These are phyloP conservation scores for Epinephelus cyanopodus DNA, from an alignment of 2,113 vertebrate species.

Conservation along the genomic window DNA sequence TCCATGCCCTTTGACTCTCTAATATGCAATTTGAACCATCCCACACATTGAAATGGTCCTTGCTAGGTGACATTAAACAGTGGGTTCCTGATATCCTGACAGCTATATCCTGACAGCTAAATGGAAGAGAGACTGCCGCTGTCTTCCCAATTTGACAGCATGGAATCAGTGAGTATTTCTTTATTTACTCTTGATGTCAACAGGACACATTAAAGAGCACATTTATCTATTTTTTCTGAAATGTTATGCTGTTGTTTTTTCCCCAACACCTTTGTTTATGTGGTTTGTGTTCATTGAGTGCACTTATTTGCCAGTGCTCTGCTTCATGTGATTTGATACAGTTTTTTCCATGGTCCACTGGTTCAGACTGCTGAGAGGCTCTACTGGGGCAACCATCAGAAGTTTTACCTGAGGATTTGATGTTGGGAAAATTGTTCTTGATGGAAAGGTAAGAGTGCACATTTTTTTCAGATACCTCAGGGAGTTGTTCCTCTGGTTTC, in stretches of 20 bases:
- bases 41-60: conserved; percentile 7
- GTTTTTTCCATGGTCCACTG: conserved; percentile 36
- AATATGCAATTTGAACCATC: conserved; percentile 8
- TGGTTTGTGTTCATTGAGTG: conserved; percentile 19
- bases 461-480: not conserved
- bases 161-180: not conserved
- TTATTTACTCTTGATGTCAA: conserved; percentile 17
- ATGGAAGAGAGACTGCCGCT: not conserved
- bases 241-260: not conserved
- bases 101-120: conserved; percentile 19
- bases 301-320: conserved; percentile 18
- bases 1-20: not conserved
- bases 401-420: conserved; percentile 31
- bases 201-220: not conserved
- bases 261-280: conserved; percentile 23
- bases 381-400: conserved; percentile 4
- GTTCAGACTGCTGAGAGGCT: conserved; percentile 34
- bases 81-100: not conserved
- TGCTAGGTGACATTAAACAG: conserved; percentile 19
- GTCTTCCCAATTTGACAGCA: not conserved
- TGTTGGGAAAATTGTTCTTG: conserved; percentile 34
- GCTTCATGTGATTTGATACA: conserved; percentile 32
- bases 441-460: conserved; percentile 19
- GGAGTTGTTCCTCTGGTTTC: conserved; percentile 11
- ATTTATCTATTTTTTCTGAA: not conserved